Base-by-base conservation (phyloP, 2,888 invertebrate species). In the Laothoe populi region DNA sequence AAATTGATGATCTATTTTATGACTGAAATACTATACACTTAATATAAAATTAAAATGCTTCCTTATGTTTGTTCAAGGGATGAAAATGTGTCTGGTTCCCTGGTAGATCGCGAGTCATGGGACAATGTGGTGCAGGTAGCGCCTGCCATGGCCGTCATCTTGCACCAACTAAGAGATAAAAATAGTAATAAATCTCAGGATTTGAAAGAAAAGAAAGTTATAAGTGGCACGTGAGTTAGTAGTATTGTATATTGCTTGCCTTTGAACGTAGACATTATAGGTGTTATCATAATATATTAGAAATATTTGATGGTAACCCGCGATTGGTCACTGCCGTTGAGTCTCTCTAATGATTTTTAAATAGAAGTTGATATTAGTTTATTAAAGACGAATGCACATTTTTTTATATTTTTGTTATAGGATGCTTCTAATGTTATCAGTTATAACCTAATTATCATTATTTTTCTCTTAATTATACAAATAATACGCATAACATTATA, bases 101-200 rank as follows among this genome's bases (percentile, higher is more conserved):
- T 87, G 67, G 86, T 90, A 4, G 82, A 85, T 61, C 92, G 84
- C 46, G 86, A 90, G 61, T 91, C 92, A 0, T 92, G 88, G 86
- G 90, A 90, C 58, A 92, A 92, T 61, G 75, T 92, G 19, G 88
- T 92, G 2, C 84, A 86, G 68, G 83, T 82, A 1, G 92, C 92
- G 0, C 86, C 88, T 0, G 81, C 76, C 24, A 88, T 92, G 81
- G 90, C 85, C 0, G 78, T 71, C 4, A 70, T 83, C 21, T 68
- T 91, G 38, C 86, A 87, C 63, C 69, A 74, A 65, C 71, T 77
- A 5, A 44, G 58, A 2, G 23, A 21, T 24, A 61, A 42, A 26
- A 40, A 53, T 19, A 61, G 19, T 26, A 13, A 42, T 5, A 24
- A 13, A 5, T 19, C 11, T 16, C 31, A 53, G 10, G 19, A 53